These are phyloP conservation scores for Eugnorisma glareosa DNA, from an alignment of 2,888 invertebrate species.

Conservation along the genomic window DNA sequence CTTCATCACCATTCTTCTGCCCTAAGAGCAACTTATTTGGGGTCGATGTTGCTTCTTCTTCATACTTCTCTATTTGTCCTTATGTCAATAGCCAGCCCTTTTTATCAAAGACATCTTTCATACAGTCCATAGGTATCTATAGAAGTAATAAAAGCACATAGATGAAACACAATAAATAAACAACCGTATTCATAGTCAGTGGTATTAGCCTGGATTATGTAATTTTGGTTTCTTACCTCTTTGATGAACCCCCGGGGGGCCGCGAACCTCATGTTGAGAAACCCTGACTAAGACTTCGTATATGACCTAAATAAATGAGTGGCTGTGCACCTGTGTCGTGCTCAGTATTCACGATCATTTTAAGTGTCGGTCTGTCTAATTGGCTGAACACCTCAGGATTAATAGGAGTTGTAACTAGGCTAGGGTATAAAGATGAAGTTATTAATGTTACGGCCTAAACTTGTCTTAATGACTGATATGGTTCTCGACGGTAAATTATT, in stretches of 20 bases:
- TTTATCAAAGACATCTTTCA: background rate
- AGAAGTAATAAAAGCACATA: background rate
- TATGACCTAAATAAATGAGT: slow-evolving; percentile 49
- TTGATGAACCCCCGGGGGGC: background rate
- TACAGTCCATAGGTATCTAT: background rate
- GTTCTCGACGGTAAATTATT: background rate
- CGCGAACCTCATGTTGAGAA: slow-evolving; percentile 14
- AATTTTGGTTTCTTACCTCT: background rate
- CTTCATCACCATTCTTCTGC: background rate
- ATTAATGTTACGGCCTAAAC: background rate
- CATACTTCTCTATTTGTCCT: background rate
- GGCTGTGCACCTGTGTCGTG: slow-evolving; percentile 51
- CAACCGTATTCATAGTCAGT: no score
- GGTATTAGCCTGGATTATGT: no score
- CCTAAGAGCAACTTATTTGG: background rate
- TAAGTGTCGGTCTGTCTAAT: slow-evolving; percentile 46
- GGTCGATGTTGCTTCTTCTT: background rate
- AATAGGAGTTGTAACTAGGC: slow-evolving; percentile 2
- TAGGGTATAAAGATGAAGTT: slow-evolving; percentile 1
- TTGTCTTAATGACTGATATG: background rate
- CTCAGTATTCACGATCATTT: slow-evolving; percentile 53
- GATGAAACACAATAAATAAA: no score
- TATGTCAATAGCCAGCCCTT: background rate
- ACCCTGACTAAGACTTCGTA: slow-evolving; percentile 3
- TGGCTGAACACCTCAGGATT: slow-evolving; percentile 31